Evolutionary conservation across 1,140 invertebrate species (phyloP).

Genomic region (Lepidurus couesii): DNA sequence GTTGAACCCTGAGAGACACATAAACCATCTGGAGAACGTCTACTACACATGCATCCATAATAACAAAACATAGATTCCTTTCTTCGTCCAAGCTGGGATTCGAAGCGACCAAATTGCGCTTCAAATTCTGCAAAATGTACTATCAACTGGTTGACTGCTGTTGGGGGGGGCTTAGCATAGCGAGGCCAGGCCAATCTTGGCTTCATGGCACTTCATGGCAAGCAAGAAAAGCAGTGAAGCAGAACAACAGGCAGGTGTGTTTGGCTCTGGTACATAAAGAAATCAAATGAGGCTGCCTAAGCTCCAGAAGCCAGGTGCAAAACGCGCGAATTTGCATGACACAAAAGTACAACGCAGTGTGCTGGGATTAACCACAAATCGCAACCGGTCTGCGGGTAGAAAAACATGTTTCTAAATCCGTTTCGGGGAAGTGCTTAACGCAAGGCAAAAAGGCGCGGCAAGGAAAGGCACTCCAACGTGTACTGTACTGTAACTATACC

Average conservation of each 20-base stretch:
- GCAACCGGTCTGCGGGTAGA: background rate
- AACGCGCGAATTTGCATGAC: background rate
- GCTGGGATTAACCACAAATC: background rate
- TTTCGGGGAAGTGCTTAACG: too few species aligned
- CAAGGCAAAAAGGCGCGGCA: too few species aligned
- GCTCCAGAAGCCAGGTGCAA: background rate
- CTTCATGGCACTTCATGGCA: background rate
- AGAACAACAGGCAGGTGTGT: constrained; percentile 12
- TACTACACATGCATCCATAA: background rate
- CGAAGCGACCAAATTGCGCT: background rate
- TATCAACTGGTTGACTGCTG: background rate
- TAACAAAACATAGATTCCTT: background rate
- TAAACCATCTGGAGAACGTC: background rate
- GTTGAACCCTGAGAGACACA: background rate
- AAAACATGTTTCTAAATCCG: background rate
- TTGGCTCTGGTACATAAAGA: background rate
- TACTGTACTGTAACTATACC: too few species aligned
- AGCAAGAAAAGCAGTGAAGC: background rate
- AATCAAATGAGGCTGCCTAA: background rate
- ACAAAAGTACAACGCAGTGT: background rate
- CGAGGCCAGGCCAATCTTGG: background rate
- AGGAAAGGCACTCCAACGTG: too few species aligned
- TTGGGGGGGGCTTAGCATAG: background rate
- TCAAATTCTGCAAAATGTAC: background rate
- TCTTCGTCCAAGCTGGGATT: background rate